Conservation (phyloP, 1,140 invertebrate species). For the Onthophagus taurus region DNA sequence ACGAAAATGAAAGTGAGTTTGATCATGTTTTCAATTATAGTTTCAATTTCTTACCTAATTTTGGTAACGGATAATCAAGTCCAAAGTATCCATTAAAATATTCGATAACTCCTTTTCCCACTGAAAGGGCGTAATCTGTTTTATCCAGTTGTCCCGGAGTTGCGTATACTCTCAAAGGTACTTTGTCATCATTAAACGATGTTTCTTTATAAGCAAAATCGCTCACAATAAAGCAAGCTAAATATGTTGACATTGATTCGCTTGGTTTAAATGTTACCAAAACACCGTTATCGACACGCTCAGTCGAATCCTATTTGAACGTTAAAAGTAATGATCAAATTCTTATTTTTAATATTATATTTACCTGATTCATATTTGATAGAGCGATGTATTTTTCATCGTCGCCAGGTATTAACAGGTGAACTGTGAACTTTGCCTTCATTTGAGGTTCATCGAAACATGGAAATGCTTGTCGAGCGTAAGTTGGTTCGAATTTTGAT, state of each 20-base stretch:
- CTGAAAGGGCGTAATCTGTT: conserved; percentile 66
- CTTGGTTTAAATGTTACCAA: conserved; percentile 65
- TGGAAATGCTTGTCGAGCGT: conserved; percentile 84
- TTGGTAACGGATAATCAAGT: conserved; percentile 76
- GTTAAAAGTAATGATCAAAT: too few relatives aligned
- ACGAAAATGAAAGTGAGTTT: neutral
- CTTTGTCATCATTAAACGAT: conserved; percentile 41
- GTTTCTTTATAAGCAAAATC: conserved; percentile 61
- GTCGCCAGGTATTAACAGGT: conserved; percentile 56
- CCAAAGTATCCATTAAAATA: conserved; percentile 83
- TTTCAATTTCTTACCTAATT: conserved; percentile 60
- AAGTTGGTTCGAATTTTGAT: conserved; percentile 89
- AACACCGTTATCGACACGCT: conserved; percentile 25
- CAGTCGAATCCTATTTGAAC: neutral
- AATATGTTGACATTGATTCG: conserved; percentile 86
- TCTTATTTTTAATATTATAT: too few relatives aligned
- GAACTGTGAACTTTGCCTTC: conserved; percentile 79
- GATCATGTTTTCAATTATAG: too few relatives aligned
- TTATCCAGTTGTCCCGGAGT: conserved; percentile 64
- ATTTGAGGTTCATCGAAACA: conserved; percentile 94
- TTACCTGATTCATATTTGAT: conserved; percentile 49
- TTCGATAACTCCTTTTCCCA: conserved; percentile 69
- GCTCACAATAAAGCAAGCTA: conserved; percentile 83
- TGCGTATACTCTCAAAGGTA: conserved; percentile 63
- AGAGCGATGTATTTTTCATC: conserved; percentile 56